A percentile compares a stretch with the other conserved stretches of the same genome.
Conservation (phyloP, 2,797 vertebrate species). For the Pagetopsis macropterus region DNA sequence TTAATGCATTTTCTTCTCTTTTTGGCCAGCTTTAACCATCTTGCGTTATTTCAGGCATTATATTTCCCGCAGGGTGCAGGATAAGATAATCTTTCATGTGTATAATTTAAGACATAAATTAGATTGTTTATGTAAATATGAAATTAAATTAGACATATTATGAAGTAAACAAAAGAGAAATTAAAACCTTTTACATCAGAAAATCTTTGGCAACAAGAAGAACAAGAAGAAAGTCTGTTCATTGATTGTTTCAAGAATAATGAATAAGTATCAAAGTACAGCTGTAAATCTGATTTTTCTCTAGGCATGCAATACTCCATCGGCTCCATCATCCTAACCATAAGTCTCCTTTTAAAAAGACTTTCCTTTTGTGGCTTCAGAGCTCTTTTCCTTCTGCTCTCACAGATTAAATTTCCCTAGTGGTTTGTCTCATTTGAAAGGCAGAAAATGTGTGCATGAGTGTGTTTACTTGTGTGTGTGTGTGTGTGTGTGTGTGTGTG, state of each 20-base stretch:
- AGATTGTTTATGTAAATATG: conserved; percentile 84
- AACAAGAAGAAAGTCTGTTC: conserved; percentile 59
- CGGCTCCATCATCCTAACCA: conserved; percentile 64
- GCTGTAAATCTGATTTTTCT: conserved; percentile 73
- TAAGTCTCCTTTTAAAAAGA: conserved; percentile 69
- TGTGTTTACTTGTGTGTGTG: conserved; percentile 55
- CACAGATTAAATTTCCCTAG: conserved; percentile 80
- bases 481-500: conserved; percentile 11
- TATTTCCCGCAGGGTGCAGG: conserved; percentile 76
- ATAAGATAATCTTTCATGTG: conserved; percentile 72
- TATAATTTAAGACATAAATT: conserved; percentile 91
- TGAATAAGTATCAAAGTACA: conserved; percentile 71
- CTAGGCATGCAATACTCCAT: conserved; percentile 68
- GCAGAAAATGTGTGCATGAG: conserved; percentile 69
- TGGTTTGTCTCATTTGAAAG: conserved; percentile 81
- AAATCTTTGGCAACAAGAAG: conserved; percentile 66
- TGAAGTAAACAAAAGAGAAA: conserved; percentile 72
- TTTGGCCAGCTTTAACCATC: conserved; percentile 79
- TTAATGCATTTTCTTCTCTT: conserved; percentile 79
- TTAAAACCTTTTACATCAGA: conserved; percentile 60
- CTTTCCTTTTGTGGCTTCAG: conserved; percentile 72
- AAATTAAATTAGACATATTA: conserved; percentile 86
- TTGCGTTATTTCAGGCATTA: conserved; percentile 69
- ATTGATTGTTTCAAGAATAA: conserved; percentile 70
- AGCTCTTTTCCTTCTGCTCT: conserved; percentile 76